Percentiles rank a stretch among this genome's conserved stretches.
These are phyloP conservation scores for Spodoptera littoralis DNA, from an alignment of 2,888 invertebrate genomes.

Conservation along the genomic window DNA sequence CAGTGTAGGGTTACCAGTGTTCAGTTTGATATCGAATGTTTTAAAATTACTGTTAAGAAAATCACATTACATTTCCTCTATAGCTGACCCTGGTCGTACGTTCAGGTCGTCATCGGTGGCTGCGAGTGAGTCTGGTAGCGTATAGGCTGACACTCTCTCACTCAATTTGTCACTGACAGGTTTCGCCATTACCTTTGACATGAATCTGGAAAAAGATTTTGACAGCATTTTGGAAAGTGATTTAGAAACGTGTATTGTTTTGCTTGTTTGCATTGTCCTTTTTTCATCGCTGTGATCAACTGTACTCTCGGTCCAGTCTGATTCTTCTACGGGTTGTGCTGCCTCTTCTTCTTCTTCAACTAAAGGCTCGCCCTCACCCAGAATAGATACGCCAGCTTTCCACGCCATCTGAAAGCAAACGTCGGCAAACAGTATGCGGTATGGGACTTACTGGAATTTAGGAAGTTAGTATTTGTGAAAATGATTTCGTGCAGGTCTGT, in stretches of 20 bases:
- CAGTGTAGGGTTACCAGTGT: no score
- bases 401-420: conserved; percentile 44
- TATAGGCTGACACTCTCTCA: conserved; percentile 39
- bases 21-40: no score
- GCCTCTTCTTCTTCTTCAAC: conserved; percentile 55
- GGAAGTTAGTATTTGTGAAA: no score
- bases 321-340: conserved; percentile 60
- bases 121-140: conserved; percentile 43
- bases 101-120: conserved; percentile 70
- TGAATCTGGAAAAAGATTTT: conserved; percentile 66
- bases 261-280: conserved; percentile 53
- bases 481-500: no score
- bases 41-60: no score
- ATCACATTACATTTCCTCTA: neutral
- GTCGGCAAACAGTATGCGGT: no score
- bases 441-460: no score
- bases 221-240: conserved; percentile 55
- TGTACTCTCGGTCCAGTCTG: conserved; percentile 70
- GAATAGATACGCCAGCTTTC: conserved; percentile 61
- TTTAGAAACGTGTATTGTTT: conserved; percentile 57
- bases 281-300: conserved; percentile 31
- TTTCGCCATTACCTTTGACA: conserved; percentile 63
- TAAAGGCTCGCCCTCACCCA: conserved; percentile 56
- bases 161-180: conserved; percentile 53
- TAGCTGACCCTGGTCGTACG: conserved; percentile 60